A percentile compares a stretch with the other conserved stretches of the same genome.
These are phyloP conservation scores for Pseudolycoriella hygida DNA, from an alignment of 2,888 invertebrate genomes.

Conservation along the genomic window DNA sequence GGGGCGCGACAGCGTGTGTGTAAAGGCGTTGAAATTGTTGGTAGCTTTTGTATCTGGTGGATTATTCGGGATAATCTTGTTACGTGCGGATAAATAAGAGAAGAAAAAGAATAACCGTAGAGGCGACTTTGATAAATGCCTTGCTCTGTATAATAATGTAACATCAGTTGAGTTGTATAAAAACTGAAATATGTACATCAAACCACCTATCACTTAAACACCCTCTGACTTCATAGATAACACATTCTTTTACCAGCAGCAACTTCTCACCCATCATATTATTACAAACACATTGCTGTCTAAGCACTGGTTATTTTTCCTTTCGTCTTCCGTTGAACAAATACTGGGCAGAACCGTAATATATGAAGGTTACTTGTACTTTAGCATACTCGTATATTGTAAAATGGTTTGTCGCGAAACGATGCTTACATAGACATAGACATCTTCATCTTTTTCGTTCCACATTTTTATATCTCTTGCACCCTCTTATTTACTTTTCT, in stretches of 20 bases:
- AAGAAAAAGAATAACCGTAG: not conserved
- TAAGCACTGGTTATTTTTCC: no score
- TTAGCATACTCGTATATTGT: no score
- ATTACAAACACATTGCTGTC: no score
- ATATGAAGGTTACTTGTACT: no score
- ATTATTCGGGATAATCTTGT: conserved; percentile 1
- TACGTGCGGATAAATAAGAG: conserved; percentile 1
- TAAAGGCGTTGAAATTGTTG: not conserved
- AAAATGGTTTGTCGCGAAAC: no score
- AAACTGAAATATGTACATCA: conserved; percentile 1
- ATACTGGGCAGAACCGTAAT: no score
- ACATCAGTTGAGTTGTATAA: conserved; percentile 1
- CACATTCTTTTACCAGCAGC: no score
- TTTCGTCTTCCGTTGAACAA: no score
- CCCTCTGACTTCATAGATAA: no score
- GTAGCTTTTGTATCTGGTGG: not conserved
- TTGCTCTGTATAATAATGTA: not conserved
- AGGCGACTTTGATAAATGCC: conserved; percentile 1
- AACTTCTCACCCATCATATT: no score
- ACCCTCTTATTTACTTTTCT: not conserved
- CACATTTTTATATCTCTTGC: not conserved
- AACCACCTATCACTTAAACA: not conserved
- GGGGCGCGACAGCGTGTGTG: no score
- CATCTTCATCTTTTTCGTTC: not conserved
- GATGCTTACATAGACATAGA: no score